Conservation (phyloP, 2,888 invertebrate species). For the Eupelmus urozonus region DNA sequence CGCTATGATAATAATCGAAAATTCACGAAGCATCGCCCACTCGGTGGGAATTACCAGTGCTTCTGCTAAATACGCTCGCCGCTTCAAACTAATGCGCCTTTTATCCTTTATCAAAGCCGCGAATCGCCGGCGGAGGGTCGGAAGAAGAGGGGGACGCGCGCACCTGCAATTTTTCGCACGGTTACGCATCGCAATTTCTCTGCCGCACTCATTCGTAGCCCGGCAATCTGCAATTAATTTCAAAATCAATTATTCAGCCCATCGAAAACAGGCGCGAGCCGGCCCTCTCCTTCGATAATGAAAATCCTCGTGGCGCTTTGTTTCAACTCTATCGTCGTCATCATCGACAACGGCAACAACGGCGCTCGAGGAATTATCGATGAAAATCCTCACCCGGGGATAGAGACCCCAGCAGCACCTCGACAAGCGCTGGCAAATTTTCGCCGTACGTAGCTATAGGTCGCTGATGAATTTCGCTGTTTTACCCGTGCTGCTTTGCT, state of each 20-base stretch:
- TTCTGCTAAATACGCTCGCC: too few species aligned
- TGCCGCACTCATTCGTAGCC: too few species aligned
- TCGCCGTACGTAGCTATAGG: not conserved
- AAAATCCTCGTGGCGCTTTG: slow-evolving; percentile 32
- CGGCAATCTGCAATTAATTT: slow-evolving; percentile 25
- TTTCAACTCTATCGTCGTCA: not conserved
- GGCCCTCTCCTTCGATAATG: slow-evolving; percentile 2
- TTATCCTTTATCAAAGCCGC: too few species aligned
- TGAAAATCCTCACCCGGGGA: not conserved
- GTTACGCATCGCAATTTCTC: not conserved
- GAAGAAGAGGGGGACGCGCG: too few species aligned
- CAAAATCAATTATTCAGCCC: slow-evolving; percentile 28
- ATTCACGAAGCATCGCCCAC: too few species aligned
- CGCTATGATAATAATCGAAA: too few species aligned
- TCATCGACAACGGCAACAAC: slow-evolving; percentile 22
- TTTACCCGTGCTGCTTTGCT: not conserved
- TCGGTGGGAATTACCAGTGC: too few species aligned
- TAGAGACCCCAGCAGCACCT: not conserved
- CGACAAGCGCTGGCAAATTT: too few species aligned
- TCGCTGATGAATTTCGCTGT: slow-evolving; percentile 45
- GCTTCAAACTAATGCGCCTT: too few species aligned
- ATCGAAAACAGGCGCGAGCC: not conserved
- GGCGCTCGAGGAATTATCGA: not conserved
- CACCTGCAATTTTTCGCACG: not conserved
- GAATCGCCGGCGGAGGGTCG: too few species aligned